Evolutionary conservation across 1,140 invertebrate species (phyloP).

Genomic region (Drosophila subpulchrella): DNA sequence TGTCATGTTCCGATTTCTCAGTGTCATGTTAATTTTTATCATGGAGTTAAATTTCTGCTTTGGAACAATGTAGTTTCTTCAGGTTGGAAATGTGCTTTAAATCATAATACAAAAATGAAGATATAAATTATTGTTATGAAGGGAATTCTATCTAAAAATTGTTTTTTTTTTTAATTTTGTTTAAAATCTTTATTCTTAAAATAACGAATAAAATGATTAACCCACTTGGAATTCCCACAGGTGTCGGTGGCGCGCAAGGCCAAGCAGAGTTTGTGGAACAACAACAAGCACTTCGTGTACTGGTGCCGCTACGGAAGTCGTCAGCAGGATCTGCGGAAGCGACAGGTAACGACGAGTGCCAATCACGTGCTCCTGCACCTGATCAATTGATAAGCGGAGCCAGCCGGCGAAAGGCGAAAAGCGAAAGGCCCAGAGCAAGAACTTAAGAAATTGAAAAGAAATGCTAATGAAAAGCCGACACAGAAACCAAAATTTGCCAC

Average conservation of each 20-base stretch:
- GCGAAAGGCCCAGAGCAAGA: not conserved
- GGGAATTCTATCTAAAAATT: too few species aligned
- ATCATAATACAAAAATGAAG: too few species aligned
- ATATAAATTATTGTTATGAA: too few species aligned
- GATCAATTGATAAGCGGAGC: constrained; percentile 72
- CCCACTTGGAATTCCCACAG: constrained; percentile 22
- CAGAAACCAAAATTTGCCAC: constrained; percentile 32
- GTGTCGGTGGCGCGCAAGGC: constrained; percentile 82
- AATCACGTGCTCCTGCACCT: constrained; percentile 76
- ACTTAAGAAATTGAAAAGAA: not conserved
- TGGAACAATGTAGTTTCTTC: too few species aligned
- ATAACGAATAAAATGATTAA: not conserved
- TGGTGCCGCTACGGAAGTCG: constrained; percentile 89
- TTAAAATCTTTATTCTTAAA: too few species aligned
- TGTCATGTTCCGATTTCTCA: too few species aligned
- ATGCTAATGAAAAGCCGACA: constrained; percentile 7
- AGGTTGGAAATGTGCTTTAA: too few species aligned
- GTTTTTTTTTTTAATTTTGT: too few species aligned
- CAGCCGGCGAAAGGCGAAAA: constrained; percentile 12
- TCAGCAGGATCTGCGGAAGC: constrained; percentile 87
- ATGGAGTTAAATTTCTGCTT: too few species aligned
- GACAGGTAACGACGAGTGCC: constrained; percentile 86
- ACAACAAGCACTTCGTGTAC: constrained; percentile 89
- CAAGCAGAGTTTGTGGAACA: constrained; percentile 86
- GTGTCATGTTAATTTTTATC: too few species aligned